Evolutionary conservation across 2,888 invertebrate species (phyloP).

Genomic region (Metalampra italica): DNA sequence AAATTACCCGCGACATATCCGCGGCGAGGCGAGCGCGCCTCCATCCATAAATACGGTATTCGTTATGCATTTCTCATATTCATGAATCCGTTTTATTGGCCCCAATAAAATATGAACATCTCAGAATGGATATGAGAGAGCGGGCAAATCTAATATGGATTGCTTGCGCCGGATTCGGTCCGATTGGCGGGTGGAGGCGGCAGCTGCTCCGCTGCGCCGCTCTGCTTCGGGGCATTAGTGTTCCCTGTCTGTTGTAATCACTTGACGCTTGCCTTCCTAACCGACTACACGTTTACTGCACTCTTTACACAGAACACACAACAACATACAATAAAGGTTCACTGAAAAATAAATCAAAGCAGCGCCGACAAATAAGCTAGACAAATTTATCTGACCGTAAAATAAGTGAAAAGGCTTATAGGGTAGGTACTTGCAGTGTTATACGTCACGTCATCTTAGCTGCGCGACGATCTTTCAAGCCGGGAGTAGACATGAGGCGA

Average conservation of each 20-base stretch:
- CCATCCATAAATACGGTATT: conserved; percentile 77
- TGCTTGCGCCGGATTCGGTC: conserved; percentile 73
- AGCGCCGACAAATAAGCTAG: background rate
- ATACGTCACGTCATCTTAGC: conserved; percentile 23
- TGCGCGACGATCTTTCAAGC: conserved; percentile 26
- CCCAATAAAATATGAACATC: conserved; percentile 80
- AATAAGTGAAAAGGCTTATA: conserved; percentile 12
- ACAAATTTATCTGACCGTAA: conserved; percentile 10
- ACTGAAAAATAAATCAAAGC: background rate
- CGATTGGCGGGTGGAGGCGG: conserved; percentile 46
- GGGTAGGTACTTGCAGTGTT: background rate
- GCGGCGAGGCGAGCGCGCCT: conserved; percentile 62
- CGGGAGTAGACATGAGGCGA: conserved; percentile 11
- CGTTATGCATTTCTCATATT: conserved; percentile 80
- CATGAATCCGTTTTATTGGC: conserved; percentile 80
- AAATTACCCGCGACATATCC: conserved; percentile 76
- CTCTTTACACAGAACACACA: no score
- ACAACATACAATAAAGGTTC: background rate
- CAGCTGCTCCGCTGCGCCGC: conserved; percentile 40
- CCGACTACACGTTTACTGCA: no score
- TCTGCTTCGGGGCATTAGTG: background rate
- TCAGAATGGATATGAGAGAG: conserved; percentile 78
- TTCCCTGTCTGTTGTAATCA: background rate
- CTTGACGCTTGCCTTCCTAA: background rate
- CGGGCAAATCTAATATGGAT: conserved; percentile 78